These are phyloP conservation scores for Ischnura elegans DNA, from an alignment of 2,888 invertebrate genomes.

Conservation along the genomic window DNA sequence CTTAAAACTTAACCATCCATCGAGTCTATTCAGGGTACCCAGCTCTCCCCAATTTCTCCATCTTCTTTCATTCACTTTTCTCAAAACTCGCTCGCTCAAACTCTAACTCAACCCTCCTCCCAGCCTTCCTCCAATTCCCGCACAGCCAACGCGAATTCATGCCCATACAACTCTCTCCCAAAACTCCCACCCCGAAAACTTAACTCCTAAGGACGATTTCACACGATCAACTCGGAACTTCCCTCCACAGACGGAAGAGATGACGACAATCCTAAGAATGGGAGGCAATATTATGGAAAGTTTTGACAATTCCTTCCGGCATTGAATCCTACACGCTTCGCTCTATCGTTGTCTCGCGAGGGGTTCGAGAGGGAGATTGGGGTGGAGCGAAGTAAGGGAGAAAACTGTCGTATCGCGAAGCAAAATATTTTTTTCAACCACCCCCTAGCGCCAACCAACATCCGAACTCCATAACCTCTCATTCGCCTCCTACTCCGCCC, in stretches of 20 bases:
- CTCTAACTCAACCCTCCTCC: not conserved
- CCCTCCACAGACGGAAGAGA: conserved; percentile 34
- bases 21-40: not conserved
- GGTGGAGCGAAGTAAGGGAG: not conserved
- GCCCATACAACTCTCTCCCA: not conserved
- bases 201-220: conserved; percentile 59
- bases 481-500: not conserved
- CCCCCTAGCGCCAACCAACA: not conserved
- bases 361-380: not conserved
- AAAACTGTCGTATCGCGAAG: not conserved
- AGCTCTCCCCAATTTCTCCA: not conserved
- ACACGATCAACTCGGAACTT: conserved; percentile 63
- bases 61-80: not conserved
- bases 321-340: conserved; percentile 42
- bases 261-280: conserved; percentile 18
- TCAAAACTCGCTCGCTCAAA: not conserved
- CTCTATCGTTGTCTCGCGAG: conserved; percentile 21
- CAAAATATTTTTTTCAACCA: not conserved
- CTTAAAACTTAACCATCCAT: conserved; percentile 10
- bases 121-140: not conserved
- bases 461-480: not conserved
- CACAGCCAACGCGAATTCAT: not conserved
- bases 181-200: conserved; percentile 22
- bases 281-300: conserved; percentile 40
- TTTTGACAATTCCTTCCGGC: conserved; percentile 64